Evolutionary conservation across 1,140 invertebrate species (phyloP).

Genomic region (Triops longicaudatus): DNA sequence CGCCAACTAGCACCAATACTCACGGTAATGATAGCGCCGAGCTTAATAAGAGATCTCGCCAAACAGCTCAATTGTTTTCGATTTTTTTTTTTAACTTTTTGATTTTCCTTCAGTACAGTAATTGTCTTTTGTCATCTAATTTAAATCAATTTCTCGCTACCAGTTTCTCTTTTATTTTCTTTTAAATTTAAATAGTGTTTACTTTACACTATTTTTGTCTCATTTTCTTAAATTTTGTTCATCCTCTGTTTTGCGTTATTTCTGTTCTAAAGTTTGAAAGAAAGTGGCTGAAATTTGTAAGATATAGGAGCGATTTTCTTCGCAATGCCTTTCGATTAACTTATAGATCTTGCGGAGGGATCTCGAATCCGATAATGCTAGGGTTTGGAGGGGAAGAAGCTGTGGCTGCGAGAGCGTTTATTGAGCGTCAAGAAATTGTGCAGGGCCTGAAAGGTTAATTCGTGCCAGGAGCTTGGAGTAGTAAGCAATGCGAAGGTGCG

Average conservation of each 20-base stretch:
- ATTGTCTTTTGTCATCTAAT: too few relatives aligned
- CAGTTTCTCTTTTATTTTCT: too few relatives aligned
- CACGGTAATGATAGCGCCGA: neutral
- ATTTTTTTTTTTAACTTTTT: neutral
- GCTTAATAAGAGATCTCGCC: neutral
- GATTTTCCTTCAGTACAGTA: too few relatives aligned
- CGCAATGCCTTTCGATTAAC: neutral
- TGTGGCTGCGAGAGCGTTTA: neutral
- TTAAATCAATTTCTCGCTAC: too few relatives aligned
- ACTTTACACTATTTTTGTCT: too few relatives aligned
- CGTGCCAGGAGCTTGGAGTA: neutral
- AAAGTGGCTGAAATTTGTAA: too few relatives aligned
- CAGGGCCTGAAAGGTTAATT: neutral
- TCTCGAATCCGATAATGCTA: neutral
- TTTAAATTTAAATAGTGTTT: too few relatives aligned
- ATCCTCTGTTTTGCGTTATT: too few relatives aligned
- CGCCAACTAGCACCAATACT: neutral
- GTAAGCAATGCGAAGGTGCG: neutral
- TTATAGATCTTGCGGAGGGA: neutral
- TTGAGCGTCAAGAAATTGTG: neutral
- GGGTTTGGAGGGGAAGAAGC: neutral
- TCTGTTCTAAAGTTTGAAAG: too few relatives aligned
- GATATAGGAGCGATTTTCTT: neutral
- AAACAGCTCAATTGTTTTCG: neutral
- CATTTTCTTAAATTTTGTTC: too few relatives aligned